Base-by-base conservation (phyloP, 2,888 invertebrate genomes). In the Himalopsyche japonica region DNA sequence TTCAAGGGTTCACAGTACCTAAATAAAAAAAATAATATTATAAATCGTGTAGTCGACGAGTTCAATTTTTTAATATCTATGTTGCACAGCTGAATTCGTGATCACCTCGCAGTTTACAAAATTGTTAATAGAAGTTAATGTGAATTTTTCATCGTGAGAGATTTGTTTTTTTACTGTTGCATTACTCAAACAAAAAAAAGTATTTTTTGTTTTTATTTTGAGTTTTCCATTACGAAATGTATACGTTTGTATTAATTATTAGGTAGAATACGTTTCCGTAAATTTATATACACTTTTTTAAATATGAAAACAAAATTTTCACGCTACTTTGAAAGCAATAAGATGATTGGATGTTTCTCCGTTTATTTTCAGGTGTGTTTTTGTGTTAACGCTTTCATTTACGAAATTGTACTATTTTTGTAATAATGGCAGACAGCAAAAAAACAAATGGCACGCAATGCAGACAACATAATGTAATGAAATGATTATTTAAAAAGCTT, bases 401-500 rank as follows among this genome's bases (percentile, higher is more conserved):
- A 57, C 57, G 57, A 57, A 57, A 57, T 57, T 57, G 57, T 57
- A 57, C 57, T 57, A 57, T 57, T 57, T 57, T 57, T 27, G 76
- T 76, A 34, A 76, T 76, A 34, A 27, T 32, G 76, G 76, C 76
- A 32, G 76, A 34, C 76, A 34, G 76, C 20, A 30, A 30, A 30
- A 76, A 34, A 34, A 76, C 76, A 32, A 57, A 34, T 34, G 32
- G 27, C 76, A 76, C 76, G 76, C 76, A 76, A 76, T 76, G 34
- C 76, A 76, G 34, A 76, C 76, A 32, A 30, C 30, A 34, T 76
- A 76, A 76, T 76, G 76, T 76, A 76, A 76, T 76, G 76, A 76
- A 76, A 76, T 76, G 76, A 76, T 76, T 76, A 76, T 76, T 76
- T 76, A 76, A 76, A 76, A 34, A 76, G 76, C 76, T 76, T 76